Evolutionary conservation across 2,888 invertebrate species (phyloP).

Genomic region (Lingula anatina): DNA sequence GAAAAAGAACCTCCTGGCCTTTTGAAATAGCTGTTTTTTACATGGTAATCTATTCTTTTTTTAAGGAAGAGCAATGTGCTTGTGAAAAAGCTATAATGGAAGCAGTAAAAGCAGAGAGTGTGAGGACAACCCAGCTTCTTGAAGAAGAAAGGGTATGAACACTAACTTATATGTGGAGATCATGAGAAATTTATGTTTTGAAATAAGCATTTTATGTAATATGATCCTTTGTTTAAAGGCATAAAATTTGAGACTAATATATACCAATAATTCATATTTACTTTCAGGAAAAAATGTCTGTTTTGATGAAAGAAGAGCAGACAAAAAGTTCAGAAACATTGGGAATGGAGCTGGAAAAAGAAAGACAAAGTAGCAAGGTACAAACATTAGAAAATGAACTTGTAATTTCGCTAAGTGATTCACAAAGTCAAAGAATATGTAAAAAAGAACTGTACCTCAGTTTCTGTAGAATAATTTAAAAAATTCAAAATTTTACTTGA

Average conservation of each 20-base stretch:
- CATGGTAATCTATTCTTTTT: too few relatives aligned
- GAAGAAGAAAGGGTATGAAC: constrained; percentile 16
- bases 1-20: too few relatives aligned
- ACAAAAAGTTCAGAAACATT: not conserved
- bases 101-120: constrained; percentile 15
- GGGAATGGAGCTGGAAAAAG: not conserved
- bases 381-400: too few relatives aligned
- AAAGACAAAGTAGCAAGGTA: not conserved
- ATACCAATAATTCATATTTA: not conserved
- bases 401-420: too few relatives aligned
- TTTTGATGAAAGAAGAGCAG: not conserved
- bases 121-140: constrained; percentile 9
- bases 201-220: not conserved
- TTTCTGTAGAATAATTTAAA: too few relatives aligned
- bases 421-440: too few relatives aligned
- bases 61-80: constrained; percentile 5
- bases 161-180: not conserved
- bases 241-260: not conserved
- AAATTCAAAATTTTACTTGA: too few relatives aligned
- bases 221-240: not conserved
- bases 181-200: not conserved
- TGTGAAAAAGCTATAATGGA: constrained; percentile 7
- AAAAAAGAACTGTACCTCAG: too few relatives aligned
- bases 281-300: not conserved
- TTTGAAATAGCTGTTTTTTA: too few relatives aligned